Evolutionary conservation across 2,113 vertebrate genomes (phyloP).

Genomic region (Procapra przewalskii): DNA sequence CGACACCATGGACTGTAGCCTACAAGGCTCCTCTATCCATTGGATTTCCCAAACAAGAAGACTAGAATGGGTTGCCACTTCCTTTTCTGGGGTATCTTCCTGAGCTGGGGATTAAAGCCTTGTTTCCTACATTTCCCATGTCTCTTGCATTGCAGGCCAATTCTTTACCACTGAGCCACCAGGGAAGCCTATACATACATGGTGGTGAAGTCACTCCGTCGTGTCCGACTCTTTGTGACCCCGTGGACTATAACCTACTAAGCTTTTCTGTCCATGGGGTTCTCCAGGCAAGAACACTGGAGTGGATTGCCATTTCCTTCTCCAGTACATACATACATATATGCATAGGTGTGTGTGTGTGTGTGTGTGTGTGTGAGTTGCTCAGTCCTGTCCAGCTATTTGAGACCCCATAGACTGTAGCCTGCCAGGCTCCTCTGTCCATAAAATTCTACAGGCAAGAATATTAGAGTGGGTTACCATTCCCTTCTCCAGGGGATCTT

Average conservation of each 20-base stretch:
- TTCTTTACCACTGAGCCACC: background rate
- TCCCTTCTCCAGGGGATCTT: background rate
- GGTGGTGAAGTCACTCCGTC: too few species aligned
- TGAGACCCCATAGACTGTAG: background rate
- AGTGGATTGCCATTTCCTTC: too few species aligned
- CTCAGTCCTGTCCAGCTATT: background rate
- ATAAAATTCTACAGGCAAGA: background rate
- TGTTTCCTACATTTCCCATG: background rate
- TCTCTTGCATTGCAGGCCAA: background rate
- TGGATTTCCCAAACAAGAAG: background rate
- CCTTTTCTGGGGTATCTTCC: background rate
- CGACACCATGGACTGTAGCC: background rate
- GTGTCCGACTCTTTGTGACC: too few species aligned
- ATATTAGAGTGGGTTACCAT: background rate
- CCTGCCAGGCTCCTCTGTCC: background rate
- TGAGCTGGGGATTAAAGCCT: background rate
- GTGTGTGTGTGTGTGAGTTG: background rate
- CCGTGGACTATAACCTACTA: too few species aligned
- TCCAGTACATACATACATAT: background rate
- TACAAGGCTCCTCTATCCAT: background rate
- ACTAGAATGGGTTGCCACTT: background rate
- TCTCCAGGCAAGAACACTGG: too few species aligned
- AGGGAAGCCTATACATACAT: background rate
- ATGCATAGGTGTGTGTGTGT: too few species aligned
- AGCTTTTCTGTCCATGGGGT: too few species aligned